A percentile compares a stretch with the other conserved stretches of the same genome.
Conservation (phyloP, 2,113 vertebrate genomes). For the Pelobates fuscus region DNA sequence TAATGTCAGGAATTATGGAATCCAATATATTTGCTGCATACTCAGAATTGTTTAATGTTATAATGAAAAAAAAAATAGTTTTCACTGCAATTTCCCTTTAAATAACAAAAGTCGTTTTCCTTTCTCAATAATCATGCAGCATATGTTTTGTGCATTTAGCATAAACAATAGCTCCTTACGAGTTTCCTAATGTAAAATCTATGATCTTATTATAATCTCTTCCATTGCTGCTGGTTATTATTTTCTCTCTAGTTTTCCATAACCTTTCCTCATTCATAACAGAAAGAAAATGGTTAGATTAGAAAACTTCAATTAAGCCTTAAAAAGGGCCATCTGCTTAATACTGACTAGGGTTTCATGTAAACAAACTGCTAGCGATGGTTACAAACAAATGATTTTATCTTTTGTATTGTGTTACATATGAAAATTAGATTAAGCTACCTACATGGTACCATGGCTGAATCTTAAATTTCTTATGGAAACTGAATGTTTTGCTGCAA, state of each 20-base stretch:
- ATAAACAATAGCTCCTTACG: neutral
- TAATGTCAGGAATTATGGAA: no score
- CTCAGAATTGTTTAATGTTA: no score
- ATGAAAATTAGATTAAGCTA: slow-evolving; percentile 78
- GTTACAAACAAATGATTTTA: slow-evolving; percentile 69
- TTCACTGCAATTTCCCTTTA: neutral
- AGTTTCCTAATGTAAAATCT: neutral
- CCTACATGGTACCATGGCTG: slow-evolving; percentile 73
- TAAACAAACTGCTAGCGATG: slow-evolving; percentile 80
- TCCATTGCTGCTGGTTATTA: neutral
- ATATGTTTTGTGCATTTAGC: neutral
- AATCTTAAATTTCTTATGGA: slow-evolving; percentile 88
- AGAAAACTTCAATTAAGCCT: slow-evolving; percentile 70
- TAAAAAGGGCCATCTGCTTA: slow-evolving; percentile 72
- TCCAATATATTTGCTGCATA: no score
- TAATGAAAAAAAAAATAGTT: no score
- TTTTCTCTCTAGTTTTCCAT: neutral
- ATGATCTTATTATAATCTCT: neutral
- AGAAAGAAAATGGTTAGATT: slow-evolving; percentile 60
- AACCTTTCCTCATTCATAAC: neutral
- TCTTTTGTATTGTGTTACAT: slow-evolving; percentile 80
- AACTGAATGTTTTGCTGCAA: slow-evolving; percentile 85
- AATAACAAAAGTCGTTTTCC: neutral
- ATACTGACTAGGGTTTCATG: slow-evolving; percentile 78
- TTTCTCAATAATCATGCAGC: neutral